Percentiles rank a stretch among this genome's conserved stretches.
Evolutionary conservation across 2,888 invertebrate genomes (phyloP).

Genomic region (Bimastos eiseni): DNA sequence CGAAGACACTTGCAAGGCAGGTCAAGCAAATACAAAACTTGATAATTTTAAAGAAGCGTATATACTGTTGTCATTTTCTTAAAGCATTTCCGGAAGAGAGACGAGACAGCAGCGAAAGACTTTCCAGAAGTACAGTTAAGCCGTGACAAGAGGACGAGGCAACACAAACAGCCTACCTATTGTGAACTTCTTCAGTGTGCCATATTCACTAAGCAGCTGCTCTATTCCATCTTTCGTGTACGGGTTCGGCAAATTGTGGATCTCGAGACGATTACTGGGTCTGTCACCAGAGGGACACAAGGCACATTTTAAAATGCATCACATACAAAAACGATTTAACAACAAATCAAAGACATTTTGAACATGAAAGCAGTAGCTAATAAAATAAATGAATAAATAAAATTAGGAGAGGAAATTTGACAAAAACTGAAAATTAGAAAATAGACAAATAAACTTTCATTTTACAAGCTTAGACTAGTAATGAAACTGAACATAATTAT

Average conservation of each 20-base stretch:
- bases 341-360: not conserved
- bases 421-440: not conserved
- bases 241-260: conserved; percentile 22
- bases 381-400: not conserved
- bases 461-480: not conserved
- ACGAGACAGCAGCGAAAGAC: not conserved
- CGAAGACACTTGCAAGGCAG: conserved; percentile 2
- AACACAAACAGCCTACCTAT: conserved; percentile 18
- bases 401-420: not conserved
- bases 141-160: not conserved
- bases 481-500: not conserved
- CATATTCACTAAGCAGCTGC: conserved; percentile 4
- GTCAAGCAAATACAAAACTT: not conserved
- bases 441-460: not conserved
- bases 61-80: not conserved
- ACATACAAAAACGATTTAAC: not conserved
- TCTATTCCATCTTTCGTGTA: conserved; percentile 20
- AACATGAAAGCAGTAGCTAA: not conserved
- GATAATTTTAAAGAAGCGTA: not conserved
- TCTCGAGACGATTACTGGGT: conserved; percentile 25
- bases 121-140: too few species aligned
- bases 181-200: conserved; percentile 21
- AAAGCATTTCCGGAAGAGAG: not conserved
- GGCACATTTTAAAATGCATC: not conserved
- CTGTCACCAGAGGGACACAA: conserved; percentile 18